phyloP scores from a whole-genome alignment of 23 tunicate genomes.

The Botrylloides violaceus region DNA sequence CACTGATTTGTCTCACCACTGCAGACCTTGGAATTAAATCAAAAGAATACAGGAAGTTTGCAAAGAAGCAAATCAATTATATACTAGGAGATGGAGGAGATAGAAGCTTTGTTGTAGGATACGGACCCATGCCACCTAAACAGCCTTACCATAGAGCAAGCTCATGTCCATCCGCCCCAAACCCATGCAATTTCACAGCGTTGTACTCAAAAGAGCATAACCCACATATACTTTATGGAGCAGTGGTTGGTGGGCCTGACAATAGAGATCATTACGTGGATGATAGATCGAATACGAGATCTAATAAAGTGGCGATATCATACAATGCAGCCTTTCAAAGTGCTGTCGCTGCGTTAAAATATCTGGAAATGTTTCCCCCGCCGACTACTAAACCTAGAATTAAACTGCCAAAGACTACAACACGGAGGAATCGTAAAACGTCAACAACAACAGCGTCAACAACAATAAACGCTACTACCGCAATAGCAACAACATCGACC shows the following conservation, averaged over 20 bases:
- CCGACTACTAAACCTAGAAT: neutral
- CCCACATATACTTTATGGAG: slow-evolving; percentile 59
- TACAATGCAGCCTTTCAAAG: slow-evolving; percentile 94
- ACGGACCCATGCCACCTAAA: slow-evolving; percentile 91
- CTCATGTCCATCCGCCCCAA: slow-evolving; percentile 73
- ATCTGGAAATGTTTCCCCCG: slow-evolving; percentile 63
- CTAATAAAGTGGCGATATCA: slow-evolving; percentile 58
- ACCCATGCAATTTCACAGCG: slow-evolving; percentile 48
- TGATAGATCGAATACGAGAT: slow-evolving; percentile 42
- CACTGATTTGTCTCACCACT: slow-evolving; percentile 70
- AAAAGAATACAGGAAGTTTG: slow-evolving; percentile 56
- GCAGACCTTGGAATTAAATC: slow-evolving; percentile 68
- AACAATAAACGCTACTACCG: neutral
- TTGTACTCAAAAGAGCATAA: slow-evolving; percentile 30
- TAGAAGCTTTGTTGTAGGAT: slow-evolving; percentile 88
- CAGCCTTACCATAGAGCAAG: slow-evolving; percentile 91
- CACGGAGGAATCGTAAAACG: neutral
- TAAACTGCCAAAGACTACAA: neutral
- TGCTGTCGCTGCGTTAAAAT: slow-evolving; percentile 68
- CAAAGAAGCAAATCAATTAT: slow-evolving; percentile 74
- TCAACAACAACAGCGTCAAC: slow-evolving; percentile 44
- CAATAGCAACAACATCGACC: neutral
- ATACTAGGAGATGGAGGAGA: slow-evolving; percentile 87
- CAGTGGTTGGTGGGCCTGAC: slow-evolving; percentile 86
- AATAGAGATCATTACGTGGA: slow-evolving; percentile 48